Evolutionary conservation across 2,888 invertebrate species (phyloP).

Genomic region (Drosophila emarginata): DNA sequence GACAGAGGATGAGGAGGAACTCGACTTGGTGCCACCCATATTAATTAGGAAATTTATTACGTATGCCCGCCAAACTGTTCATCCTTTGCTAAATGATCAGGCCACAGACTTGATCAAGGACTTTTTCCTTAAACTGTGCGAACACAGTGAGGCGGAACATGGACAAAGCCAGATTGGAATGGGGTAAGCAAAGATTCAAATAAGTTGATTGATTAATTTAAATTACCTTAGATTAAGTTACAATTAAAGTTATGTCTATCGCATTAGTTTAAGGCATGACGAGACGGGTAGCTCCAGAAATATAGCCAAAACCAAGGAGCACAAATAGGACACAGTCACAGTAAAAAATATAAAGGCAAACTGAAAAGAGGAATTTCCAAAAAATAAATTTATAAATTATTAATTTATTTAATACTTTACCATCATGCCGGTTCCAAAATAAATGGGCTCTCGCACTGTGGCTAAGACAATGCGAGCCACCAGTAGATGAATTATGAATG

Average conservation of each 20-base stretch:
- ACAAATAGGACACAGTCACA: conserved; percentile 66
- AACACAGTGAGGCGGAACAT: conserved; percentile 65
- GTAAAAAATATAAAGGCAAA: conserved; percentile 75
- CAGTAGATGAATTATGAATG: conserved; percentile 75
- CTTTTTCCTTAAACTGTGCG: conserved; percentile 91
- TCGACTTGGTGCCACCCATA: conserved; percentile 89
- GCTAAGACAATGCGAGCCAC: conserved; percentile 68
- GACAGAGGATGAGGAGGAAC: conserved; percentile 83
- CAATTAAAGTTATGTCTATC: conserved; percentile 38
- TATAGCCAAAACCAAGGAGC: conserved; percentile 72
- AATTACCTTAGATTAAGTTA: conserved; percentile 17
- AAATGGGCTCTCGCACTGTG: conserved; percentile 74
- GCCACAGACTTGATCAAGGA: conserved; percentile 88
- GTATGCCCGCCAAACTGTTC: conserved; percentile 94
- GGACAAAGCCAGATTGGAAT: conserved; percentile 91
- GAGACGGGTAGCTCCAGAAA: conserved; percentile 77
- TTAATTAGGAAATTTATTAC: conserved; percentile 95
- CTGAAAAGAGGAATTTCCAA: conserved; percentile 42
- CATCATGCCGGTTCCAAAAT: conserved; percentile 77
- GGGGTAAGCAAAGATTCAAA: conserved; percentile 61
- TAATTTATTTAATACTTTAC: conserved; percentile 33
- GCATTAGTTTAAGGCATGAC: conserved; percentile 71
- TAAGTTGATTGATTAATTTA: conserved; percentile 10
- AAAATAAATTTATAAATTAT: not conserved
- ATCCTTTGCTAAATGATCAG: conserved; percentile 88